Evolutionary conservation across 1,140 invertebrate species (phyloP), one percentile per base, ranked within the genome.

Genomic region (Mizuhopecten yessoensis): DNA sequence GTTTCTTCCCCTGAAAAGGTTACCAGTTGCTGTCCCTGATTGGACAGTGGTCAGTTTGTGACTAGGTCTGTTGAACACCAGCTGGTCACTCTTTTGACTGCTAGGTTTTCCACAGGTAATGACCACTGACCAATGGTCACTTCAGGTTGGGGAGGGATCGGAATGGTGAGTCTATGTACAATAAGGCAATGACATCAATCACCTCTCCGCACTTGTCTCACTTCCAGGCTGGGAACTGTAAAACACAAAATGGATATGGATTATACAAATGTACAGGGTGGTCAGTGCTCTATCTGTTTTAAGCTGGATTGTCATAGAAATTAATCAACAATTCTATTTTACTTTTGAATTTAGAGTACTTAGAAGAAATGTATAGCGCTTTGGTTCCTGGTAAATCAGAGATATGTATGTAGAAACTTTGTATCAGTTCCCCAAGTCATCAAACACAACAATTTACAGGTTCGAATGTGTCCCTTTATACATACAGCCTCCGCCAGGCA

Each of bases 191-290:
- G 57, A 75, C n/a, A 75, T 75, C 3, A n/a, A 75, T 75, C 57
- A 75, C n/a, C 57, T 75, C 57, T 75, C 57, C 3, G 57, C 57
- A 75, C 57, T 75, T 75, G 57, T 75, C 57, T 75, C 57, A 75
- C 57, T 75, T 0, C 57, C 57, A 0, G 57, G 57, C 1, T 75
- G 57, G 11, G 57, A 75, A 75, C 57, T 75, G n/a, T 13, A 75
- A 75, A 13, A 75, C 1, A 75, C 17, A 20, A 45, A 9, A 45
- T 20, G 17, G 17, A 45, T 1, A 45, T 57, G 13, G 17, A n/a
- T n/a, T n/a, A n/a, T n/a, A n/a, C n/a, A n/a, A n/a, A n/a, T n/a
- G n/a, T n/a, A n/a, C n/a, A n/a, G n/a, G n/a, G n/a, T n/a, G n/a
- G n/a, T n/a, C n/a, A n/a, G n/a, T n/a, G n/a, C n/a, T n/a, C n/a